Percentiles rank a stretch among this genome's conserved stretches.
These are phyloP conservation scores for Psilopsiagon aurifrons DNA, from an alignment of 2,113 vertebrate species.

Conservation along the genomic window DNA sequence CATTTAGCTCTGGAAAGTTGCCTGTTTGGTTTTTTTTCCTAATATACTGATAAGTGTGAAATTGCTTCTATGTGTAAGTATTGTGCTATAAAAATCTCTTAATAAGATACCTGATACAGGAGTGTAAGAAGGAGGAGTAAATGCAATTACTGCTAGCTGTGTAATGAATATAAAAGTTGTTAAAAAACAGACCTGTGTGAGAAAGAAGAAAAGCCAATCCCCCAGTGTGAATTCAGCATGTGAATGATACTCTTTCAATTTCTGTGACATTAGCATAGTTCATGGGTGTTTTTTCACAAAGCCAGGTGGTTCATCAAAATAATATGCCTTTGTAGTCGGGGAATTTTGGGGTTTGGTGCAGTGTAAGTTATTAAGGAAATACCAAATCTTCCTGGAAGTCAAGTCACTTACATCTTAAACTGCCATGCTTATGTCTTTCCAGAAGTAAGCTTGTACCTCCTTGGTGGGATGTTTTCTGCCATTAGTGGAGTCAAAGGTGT, in stretches of 20 bases:
- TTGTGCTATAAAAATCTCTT: background rate
- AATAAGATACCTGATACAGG: background rate
- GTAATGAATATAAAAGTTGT: background rate
- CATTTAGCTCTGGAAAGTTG: background rate
- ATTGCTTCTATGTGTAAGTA: background rate
- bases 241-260: background rate
- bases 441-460: background rate
- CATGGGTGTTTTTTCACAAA: background rate
- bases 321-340: background rate
- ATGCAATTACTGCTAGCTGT: background rate
- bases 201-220: background rate
- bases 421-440: background rate
- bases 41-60: background rate
- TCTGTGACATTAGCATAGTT: fast-evolving
- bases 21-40: fast-evolving
- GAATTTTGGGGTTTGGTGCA: background rate
- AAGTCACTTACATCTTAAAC: background rate
- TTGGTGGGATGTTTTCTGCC: background rate
- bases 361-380: background rate
- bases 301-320: background rate
- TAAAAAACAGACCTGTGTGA: background rate
- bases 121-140: background rate
- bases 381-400: background rate
- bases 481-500: fast-evolving
- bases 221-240: fast-evolving